Evolutionary conservation across 2,888 invertebrate species (phyloP), one percentile per base, ranked within the genome.

Genomic region (Notodonta dromedarius): DNA sequence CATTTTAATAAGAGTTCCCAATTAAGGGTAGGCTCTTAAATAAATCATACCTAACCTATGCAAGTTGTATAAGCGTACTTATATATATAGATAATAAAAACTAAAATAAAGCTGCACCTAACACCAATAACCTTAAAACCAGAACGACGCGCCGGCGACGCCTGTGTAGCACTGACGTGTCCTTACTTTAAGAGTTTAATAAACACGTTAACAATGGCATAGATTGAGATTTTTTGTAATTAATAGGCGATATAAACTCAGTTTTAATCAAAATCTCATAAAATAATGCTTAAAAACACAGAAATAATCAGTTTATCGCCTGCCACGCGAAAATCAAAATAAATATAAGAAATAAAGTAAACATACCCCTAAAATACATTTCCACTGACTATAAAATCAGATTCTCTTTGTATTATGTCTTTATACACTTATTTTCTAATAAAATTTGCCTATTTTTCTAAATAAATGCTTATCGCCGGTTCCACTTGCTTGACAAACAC

Each of bases 161-260:
- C 62, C 66, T 66, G 65, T 35, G 56, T 73, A 78, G 72, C 77
- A 83, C 75, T 88, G 89, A 89, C 89, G 89, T 90, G 90, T 90
- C 89, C 51, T 62, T 67, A 52, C 40, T 44, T 46, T 46, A 46
- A 4, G 13, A 6, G 46, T n/a, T n/a, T 0, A 46, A n/a, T n/a
- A 46, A 46, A 46, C n/a, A 46, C 46, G 6, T 46, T 46, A n/a
- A n/a, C 46, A 46, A n/a, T 46, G n/a, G 13, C 4, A 9, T n/a
- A 46, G 0, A 11, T 46, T 46, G n/a, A n/a, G 46, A 11, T 46
- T 4, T n/a, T 46, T n/a, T 5, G 13, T n/a, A 5, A 46, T n/a
- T n/a, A n/a, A n/a, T n/a, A 46, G 11, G n/a, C 5, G n/a, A n/a
- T n/a, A 5, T n/a, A 46, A 46, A n/a, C 46, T 0, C n/a, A 4